Base-by-base conservation (phyloP, 2,888 invertebrate species). In the Vanessa cardui region DNA sequence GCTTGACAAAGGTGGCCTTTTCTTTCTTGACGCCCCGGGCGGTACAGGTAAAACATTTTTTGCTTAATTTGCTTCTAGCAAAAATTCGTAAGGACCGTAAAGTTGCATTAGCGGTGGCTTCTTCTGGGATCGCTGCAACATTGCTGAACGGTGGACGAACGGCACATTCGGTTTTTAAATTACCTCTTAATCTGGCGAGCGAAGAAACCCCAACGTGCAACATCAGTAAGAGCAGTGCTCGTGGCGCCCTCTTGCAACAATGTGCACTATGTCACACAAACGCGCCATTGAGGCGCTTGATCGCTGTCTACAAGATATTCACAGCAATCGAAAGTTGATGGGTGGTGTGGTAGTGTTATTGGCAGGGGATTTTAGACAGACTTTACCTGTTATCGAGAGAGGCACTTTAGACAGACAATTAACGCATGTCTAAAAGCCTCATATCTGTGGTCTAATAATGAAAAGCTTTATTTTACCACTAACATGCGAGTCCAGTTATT, bases 31-130 rank as follows among this genome's bases (percentile, higher is more conserved):
- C 39, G 54, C 65, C 18, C 68, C 85, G 33, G 84, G 83, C 18
- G 83, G 85, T 60, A 83, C 81, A 31, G 68, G 84, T 4, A 86
- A 86, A 76, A 84, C 82, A 46, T 85, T 80, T 68, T n/a, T 62
- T 85, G 20, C 33, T 68, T 49, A 67, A 66, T 56, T 60, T 68
- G 44, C 60, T 84, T 44, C 71, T 81, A 49, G 79, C 78, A 58
- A 72, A 77, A 67, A 68, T 82, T 58, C 65, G 81, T 65, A 70
- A 71, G 20, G 71, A 77, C 56, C 68, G 72, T 46, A 73, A 75
- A n/a, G 77, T 80, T 56, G 80, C 79, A 6, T 68, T 85, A 66
- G 78, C 82, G 12, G 74, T 86, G 50, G 84, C 71, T 56, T 71
- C 73, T 59, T 73, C 71, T 58, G 67, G 72, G 15, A 84, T 88